phyloP scores from a whole-genome alignment of 2,888 invertebrate genomes.

The Dasypogon diadema region DNA sequence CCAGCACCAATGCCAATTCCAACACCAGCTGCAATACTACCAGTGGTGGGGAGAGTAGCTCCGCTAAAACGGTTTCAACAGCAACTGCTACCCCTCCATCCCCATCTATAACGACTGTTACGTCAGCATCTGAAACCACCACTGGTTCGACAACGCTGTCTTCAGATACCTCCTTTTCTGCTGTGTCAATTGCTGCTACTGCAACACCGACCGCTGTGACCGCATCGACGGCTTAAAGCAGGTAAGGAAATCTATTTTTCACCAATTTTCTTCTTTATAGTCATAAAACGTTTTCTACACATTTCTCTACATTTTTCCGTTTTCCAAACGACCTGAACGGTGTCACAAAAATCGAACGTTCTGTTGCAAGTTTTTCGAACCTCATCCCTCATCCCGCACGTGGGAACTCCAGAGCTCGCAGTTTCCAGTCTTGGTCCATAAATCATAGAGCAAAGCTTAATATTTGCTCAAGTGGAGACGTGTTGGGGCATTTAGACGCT shows the following conservation, averaged over 20 bases:
- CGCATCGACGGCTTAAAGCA: constrained; percentile 8
- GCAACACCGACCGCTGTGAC: constrained; percentile 7
- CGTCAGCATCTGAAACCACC: background rate
- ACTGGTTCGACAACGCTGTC: background rate
- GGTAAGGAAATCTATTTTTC: constrained; percentile 2
- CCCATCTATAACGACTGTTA: background rate
- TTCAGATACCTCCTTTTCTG: background rate
- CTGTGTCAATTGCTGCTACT: background rate
- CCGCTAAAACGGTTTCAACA: background rate
- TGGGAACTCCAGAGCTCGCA: background rate
- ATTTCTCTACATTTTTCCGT: too few species aligned
- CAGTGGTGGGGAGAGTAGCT: background rate
- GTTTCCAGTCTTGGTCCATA: constrained; percentile 2
- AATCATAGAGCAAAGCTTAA: constrained; percentile 9
- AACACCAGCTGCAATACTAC: background rate
- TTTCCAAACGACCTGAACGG: too few species aligned
- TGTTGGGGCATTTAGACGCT: constrained; percentile 1
- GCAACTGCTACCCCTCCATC: background rate
- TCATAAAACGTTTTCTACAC: background rate
- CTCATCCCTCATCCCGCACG: background rate
- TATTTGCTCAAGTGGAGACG: constrained; percentile 16
- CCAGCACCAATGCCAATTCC: background rate
- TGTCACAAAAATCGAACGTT: too few species aligned
- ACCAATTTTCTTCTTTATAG: constrained; percentile 2
- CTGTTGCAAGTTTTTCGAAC: too few species aligned